These are phyloP conservation scores for Odontomyia ornata DNA, from an alignment of 2,888 invertebrate species.

Conservation along the genomic window DNA sequence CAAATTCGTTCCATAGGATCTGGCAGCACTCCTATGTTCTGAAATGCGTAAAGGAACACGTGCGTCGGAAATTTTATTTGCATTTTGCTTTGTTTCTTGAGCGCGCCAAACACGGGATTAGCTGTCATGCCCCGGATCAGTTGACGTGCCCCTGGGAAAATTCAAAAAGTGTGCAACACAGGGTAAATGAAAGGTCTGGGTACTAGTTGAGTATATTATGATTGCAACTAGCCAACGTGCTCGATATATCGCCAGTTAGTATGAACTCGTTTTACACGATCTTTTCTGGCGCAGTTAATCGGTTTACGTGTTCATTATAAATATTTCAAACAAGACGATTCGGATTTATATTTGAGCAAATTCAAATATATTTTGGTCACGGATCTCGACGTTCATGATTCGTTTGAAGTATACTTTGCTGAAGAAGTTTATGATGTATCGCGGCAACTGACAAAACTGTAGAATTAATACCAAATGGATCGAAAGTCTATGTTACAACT, in stretches of 20 bases:
- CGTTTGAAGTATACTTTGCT: slow-evolving; percentile 84
- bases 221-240: too few species aligned
- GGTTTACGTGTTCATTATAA: slow-evolving; percentile 92
- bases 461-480: slow-evolving; percentile 85
- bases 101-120: too few species aligned
- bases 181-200: too few species aligned
- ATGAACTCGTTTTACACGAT: slow-evolving; percentile 87
- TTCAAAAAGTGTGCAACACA: too few species aligned
- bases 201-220: too few species aligned
- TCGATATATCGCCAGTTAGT: slow-evolving; percentile 88
- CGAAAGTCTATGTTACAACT: slow-evolving; percentile 71
- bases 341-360: slow-evolving; percentile 91
- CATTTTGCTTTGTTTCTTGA: too few species aligned
- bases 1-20: too few species aligned
- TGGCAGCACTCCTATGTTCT: too few species aligned
- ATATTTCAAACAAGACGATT: slow-evolving; percentile 97
- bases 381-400: slow-evolving; percentile 79
- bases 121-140: too few species aligned
- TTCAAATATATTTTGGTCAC: slow-evolving; percentile 92
- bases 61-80: too few species aligned
- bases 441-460: slow-evolving; percentile 80
- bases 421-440: slow-evolving; percentile 87
- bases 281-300: slow-evolving; percentile 93
- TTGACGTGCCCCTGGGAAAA: too few species aligned
- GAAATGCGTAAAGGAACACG: too few species aligned